Conservation (phyloP, 2,888 invertebrate genomes). For the Melinaea menophilus region DNA sequence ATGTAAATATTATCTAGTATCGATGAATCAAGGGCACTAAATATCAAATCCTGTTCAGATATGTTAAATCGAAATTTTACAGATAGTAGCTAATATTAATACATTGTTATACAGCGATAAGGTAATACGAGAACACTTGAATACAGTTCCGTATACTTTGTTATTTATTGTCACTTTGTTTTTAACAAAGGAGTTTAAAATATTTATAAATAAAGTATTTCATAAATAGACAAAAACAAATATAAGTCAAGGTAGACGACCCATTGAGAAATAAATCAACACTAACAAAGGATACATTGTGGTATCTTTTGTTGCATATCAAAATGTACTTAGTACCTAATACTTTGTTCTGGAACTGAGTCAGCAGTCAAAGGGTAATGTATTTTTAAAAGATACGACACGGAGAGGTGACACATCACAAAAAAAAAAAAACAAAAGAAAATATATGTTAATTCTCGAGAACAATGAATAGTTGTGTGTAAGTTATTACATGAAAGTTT, state of each 20-base stretch:
- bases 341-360: conserved; percentile 38
- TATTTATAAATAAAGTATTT: not conserved
- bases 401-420: not conserved
- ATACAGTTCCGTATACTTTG: not conserved
- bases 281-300: conserved; percentile 35
- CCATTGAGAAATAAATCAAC: conserved; percentile 30
- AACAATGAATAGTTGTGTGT: too few species aligned
- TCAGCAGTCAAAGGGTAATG: conserved; percentile 34
- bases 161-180: not conserved
- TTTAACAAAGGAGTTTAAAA: not conserved
- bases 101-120: not conserved
- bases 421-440: not conserved
- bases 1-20: conserved; percentile 19
- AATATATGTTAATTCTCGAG: too few species aligned
- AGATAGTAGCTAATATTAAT: not conserved
- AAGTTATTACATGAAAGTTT: too few species aligned
- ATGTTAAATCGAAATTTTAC: not conserved
- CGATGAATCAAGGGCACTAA: conserved; percentile 33
- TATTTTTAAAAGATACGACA: conserved; percentile 13
- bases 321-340: conserved; percentile 31
- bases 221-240: conserved; percentile 12
- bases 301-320: conserved; percentile 21
- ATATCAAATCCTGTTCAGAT: conserved; percentile 37
- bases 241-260: conserved; percentile 21
- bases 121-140: too few species aligned